Evolutionary conservation across 2,888 invertebrate genomes (phyloP).

Genomic region (Empis livida): DNA sequence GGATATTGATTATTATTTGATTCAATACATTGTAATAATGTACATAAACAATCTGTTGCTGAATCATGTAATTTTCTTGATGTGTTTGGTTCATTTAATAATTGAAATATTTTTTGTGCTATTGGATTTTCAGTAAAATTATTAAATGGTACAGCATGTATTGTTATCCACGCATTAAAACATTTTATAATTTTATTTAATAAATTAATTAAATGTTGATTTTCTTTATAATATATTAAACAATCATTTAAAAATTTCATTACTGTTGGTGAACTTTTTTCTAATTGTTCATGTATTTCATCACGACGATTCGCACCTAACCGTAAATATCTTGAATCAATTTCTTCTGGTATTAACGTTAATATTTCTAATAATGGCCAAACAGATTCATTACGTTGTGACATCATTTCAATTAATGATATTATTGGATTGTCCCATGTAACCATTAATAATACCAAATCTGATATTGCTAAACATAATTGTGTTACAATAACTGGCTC

Average conservation of each 20-base stretch:
- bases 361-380: slow-evolving; percentile 85
- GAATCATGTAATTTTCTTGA: slow-evolving; percentile 66
- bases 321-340: slow-evolving; percentile 63
- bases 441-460: slow-evolving; percentile 86
- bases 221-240: slow-evolving; percentile 48
- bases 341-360: slow-evolving; percentile 91
- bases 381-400: slow-evolving; percentile 46
- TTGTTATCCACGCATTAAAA: slow-evolving; percentile 83
- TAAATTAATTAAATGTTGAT: slow-evolving; percentile 48
- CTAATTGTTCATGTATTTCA: slow-evolving; percentile 69
- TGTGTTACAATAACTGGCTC: slow-evolving; percentile 80
- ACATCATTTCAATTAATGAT: slow-evolving; percentile 70
- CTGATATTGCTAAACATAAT: slow-evolving; percentile 84
- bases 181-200: slow-evolving; percentile 60
- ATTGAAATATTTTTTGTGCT: slow-evolving; percentile 57
- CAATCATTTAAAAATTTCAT: slow-evolving; percentile 69
- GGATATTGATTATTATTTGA: slow-evolving; percentile 45
- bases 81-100: slow-evolving; percentile 48
- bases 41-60: slow-evolving; percentile 82
- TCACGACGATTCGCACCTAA: slow-evolving; percentile 85
- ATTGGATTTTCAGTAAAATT: slow-evolving; percentile 61
- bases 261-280: slow-evolving; percentile 60
- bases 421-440: slow-evolving; percentile 80
- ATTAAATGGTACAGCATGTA: slow-evolving; percentile 65
- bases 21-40: slow-evolving; percentile 70